Percentiles rank a stretch among this genome's conserved stretches.
These are phyloP conservation scores for Dicyrtomina minuta DNA, from an alignment of 2,888 invertebrate species.

Conservation along the genomic window DNA sequence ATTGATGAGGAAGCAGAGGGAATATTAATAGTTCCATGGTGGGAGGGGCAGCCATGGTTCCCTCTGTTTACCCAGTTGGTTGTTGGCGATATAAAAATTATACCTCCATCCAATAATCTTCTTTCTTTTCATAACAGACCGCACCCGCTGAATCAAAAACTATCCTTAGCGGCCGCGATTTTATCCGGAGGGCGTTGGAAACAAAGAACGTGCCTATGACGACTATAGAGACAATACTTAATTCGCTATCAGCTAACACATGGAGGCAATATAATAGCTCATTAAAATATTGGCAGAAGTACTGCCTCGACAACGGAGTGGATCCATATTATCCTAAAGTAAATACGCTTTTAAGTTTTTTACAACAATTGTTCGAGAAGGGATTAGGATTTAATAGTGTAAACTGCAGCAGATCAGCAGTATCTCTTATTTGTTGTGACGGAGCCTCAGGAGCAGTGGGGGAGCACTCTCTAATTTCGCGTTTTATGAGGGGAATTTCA, in stretches of 20 bases:
- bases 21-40: slow-evolving; percentile 31
- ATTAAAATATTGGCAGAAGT: slow-evolving; percentile 25
- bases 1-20: no score
- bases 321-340: slow-evolving; percentile 1
- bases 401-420: slow-evolving; percentile 33
- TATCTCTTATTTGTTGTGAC: slow-evolving; percentile 30
- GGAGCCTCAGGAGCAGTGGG: slow-evolving; percentile 23
- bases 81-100: slow-evolving; percentile 14
- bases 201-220: neutral
- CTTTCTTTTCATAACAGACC: no score
- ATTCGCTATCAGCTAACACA: neutral
- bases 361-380: slow-evolving; percentile 23
- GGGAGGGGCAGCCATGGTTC: slow-evolving; percentile 30
- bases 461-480: slow-evolving; percentile 27
- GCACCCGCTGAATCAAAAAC: neutral
- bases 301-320: neutral
- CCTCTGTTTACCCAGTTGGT: no score
- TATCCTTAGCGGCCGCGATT: slow-evolving; percentile 1
- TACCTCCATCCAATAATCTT: neutral
- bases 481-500: slow-evolving; percentile 31
- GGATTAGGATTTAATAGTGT: no score
- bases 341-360: slow-evolving; percentile 10
- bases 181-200: slow-evolving; percentile 13
- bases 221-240: neutral
- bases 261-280: slow-evolving; percentile 18